These are phyloP conservation scores for Fragum whitleyi DNA, from an alignment of 2,888 invertebrate genomes.

Conservation along the genomic window DNA sequence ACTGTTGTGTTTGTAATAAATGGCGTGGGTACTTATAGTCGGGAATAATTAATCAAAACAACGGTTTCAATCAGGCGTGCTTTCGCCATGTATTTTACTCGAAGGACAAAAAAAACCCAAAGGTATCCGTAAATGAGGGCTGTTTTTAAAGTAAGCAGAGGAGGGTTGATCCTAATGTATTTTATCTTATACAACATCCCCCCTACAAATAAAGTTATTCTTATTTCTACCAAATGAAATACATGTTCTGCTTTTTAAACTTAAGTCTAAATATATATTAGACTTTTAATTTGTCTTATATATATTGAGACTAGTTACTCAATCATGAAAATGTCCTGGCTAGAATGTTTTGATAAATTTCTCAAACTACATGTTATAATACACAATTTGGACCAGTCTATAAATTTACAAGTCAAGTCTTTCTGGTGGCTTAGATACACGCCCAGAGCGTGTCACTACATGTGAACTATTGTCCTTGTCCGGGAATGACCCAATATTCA, in stretches of 20 bases:
- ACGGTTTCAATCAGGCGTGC: no score
- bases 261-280: no score
- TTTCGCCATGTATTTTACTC: not conserved
- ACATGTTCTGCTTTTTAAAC: no score
- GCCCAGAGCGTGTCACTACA: not conserved
- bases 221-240: not conserved
- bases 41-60: no score
- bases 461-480: not conserved
- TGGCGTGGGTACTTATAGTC: no score
- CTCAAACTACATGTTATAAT: not conserved
- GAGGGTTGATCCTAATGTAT: not conserved
- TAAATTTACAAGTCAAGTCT: not conserved
- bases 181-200: not conserved
- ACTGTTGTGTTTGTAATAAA: no score
- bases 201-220: not conserved
- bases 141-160: not conserved
- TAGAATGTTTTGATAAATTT: not conserved
- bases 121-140: not conserved
- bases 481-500: not conserved
- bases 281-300: not conserved
- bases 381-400: not conserved
- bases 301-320: not conserved
- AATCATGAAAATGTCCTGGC: not conserved
- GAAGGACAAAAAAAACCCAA: not conserved
- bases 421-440: constrained; percentile 12